These are phyloP conservation scores for Cladopsammia gracilis DNA, from an alignment of 64 coral and sea anemone genomes.

Conservation along the genomic window DNA sequence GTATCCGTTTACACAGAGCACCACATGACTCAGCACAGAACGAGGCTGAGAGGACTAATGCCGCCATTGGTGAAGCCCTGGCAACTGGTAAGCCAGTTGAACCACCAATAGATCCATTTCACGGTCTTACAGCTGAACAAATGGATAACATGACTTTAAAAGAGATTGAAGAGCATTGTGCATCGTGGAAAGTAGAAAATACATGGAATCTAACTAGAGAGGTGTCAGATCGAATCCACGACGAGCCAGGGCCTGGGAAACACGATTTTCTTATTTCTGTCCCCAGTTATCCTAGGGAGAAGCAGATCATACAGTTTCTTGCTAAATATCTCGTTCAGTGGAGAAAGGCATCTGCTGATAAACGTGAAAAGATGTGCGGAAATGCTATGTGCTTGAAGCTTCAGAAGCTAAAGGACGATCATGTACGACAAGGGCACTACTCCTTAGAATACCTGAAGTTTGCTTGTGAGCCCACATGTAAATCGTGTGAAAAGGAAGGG, in stretches of 20 bases:
- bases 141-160: constrained; percentile 47
- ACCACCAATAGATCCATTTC: too few species aligned
- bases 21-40: too few species aligned
- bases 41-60: too few species aligned
- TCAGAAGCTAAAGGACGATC: neutral
- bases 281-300: constrained; percentile 45
- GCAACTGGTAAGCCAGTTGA: constrained; percentile 12
- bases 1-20: too few species aligned
- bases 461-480: too few species aligned
- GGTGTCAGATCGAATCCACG: neutral
- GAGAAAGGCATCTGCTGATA: too few species aligned
- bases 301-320: constrained; percentile 16
- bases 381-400: too few species aligned
- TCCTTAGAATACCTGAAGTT: neutral
- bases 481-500: too few species aligned
- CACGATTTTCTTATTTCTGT: constrained; percentile 47
- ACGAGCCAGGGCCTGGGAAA: neutral
- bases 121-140: constrained; percentile 39
- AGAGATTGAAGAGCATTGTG: too few species aligned
- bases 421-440: neutral
- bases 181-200: neutral
- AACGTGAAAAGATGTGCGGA: too few species aligned
- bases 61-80: too few species aligned
- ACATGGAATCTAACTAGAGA: neutral
- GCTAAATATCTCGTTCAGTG: too few species aligned